Evolutionary conservation across 2,113 vertebrate species (phyloP).

Genomic region (Plecotus auritus): DNA sequence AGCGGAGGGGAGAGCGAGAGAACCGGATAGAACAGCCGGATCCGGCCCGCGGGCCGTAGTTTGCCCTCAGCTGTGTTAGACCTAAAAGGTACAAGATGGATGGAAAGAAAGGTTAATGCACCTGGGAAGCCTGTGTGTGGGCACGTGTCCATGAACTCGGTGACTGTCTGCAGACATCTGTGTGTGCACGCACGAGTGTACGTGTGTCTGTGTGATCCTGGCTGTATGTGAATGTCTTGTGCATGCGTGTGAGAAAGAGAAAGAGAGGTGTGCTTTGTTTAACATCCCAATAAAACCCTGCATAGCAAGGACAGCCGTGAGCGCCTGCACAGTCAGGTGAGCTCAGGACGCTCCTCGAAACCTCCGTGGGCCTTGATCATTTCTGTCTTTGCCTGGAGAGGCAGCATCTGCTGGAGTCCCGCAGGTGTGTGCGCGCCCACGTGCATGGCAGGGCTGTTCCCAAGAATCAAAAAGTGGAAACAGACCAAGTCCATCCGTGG

Average conservation of each 20-base stretch:
- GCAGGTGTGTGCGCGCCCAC: fast-evolving
- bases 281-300: fast-evolving
- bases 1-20: no score
- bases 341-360: fast-evolving
- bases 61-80: no score
- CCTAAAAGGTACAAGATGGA: no score
- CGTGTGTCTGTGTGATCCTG: background rate
- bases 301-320: fast-evolving
- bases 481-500: fast-evolving
- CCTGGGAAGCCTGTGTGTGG: fast-evolving
- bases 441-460: fast-evolving
- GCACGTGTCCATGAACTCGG: background rate
- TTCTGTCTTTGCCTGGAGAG: background rate
- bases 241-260: background rate
- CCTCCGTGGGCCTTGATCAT: fast-evolving
- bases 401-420: fast-evolving
- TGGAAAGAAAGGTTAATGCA: fast-evolving
- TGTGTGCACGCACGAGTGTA: background rate
- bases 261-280: no score
- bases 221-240: background rate
- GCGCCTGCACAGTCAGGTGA: fast-evolving
- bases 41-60: no score
- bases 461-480: fast-evolving
- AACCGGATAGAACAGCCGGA: no score
- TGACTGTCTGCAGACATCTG: fast-evolving